These are phyloP conservation scores for Diorhabda sublineata DNA, from an alignment of 1,140 invertebrate species.

Conservation along the genomic window DNA sequence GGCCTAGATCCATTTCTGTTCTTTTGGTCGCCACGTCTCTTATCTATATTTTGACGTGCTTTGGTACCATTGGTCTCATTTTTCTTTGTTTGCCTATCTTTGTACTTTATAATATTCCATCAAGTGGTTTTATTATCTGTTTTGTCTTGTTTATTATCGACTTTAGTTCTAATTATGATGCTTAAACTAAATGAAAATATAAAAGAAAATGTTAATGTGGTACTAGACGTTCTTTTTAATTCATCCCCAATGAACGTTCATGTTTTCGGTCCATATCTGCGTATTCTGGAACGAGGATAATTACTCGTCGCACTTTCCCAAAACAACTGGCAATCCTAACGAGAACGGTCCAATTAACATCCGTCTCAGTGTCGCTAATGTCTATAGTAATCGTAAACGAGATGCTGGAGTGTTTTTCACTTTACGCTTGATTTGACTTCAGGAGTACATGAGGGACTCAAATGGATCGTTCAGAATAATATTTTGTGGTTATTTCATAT, in stretches of 20 bases:
- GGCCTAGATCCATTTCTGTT: no score
- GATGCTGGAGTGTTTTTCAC: constrained; percentile 1
- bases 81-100: no score
- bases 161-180: no score
- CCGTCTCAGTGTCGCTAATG: constrained; percentile 14
- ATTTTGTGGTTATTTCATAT: constrained; percentile 2
- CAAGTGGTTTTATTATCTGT: no score
- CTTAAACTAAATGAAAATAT: no score
- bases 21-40: no score
- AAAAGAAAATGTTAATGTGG: no score
- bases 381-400: constrained; percentile 17
- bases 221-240: not conserved
- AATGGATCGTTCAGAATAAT: not conserved
- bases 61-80: no score
- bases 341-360: constrained; percentile 17
- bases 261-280: not conserved
- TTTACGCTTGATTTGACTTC: constrained; percentile 2
- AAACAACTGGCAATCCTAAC: constrained; percentile 16
- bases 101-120: no score
- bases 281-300: constrained; percentile 4
- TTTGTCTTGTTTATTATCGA: no score
- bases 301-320: constrained; percentile 16
- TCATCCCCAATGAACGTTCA: not conserved
- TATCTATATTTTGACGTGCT: no score
- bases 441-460: not conserved